Conservation (phyloP, 2,113 vertebrate species). For the Pluvianellus socialis region DNA sequence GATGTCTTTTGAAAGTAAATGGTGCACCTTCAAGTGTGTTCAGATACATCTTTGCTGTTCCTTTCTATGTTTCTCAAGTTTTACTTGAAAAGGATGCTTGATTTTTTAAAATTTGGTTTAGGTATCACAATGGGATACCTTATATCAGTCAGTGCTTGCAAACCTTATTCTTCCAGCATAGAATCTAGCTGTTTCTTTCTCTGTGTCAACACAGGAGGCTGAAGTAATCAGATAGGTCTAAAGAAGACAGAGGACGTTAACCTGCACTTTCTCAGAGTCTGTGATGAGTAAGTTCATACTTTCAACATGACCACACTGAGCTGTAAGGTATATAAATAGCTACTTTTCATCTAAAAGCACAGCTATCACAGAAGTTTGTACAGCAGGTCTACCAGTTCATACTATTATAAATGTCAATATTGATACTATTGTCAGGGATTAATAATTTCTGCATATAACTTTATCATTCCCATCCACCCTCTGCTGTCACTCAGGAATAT, state of each 20-base stretch:
- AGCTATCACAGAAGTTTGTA: constrained; percentile 29
- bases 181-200: constrained; percentile 65
- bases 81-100: constrained; percentile 75
- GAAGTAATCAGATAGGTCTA: constrained; percentile 72
- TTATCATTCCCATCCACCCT: background rate
- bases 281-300: constrained; percentile 66
- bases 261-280: constrained; percentile 64
- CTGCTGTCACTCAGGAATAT: background rate
- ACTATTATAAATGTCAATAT: constrained; percentile 51
- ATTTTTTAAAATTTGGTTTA: constrained; percentile 75
- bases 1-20: constrained; percentile 84
- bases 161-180: constrained; percentile 69
- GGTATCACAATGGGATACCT: constrained; percentile 76
- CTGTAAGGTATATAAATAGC: constrained; percentile 1
- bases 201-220: constrained; percentile 73
- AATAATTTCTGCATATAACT: constrained; percentile 35
- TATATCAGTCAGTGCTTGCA: constrained; percentile 71
- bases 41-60: constrained; percentile 76
- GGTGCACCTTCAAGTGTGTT: constrained; percentile 76
- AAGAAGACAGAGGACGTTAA: constrained; percentile 45
- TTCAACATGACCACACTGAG: constrained; percentile 44
- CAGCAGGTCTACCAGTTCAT: constrained; percentile 7
- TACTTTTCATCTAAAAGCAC: constrained; percentile 45
- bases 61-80: constrained; percentile 71
- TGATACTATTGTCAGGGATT: background rate